A percentile compares a stretch with the other conserved stretches of the same genome.
Evolutionary conservation across 2,113 vertebrate species (phyloP).

Genomic region (Tragelaphus scriptus): DNA sequence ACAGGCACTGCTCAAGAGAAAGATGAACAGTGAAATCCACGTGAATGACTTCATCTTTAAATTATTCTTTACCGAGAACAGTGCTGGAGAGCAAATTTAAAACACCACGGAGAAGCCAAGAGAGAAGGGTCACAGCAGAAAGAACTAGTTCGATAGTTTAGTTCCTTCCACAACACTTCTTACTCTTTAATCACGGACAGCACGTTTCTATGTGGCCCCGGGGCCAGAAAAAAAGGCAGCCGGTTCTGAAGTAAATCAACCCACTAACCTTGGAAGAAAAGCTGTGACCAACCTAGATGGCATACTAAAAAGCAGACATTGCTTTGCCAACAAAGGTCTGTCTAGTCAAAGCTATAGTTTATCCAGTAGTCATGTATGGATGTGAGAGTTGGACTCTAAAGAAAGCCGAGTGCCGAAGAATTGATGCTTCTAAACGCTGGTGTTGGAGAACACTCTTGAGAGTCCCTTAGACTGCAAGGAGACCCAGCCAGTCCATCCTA

Average conservation of each 20-base stretch:
- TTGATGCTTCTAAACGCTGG: background rate
- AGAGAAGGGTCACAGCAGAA: no score
- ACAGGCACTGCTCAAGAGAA: fast-evolving
- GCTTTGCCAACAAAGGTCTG: background rate
- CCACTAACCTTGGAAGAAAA: background rate
- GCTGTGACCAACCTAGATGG: background rate
- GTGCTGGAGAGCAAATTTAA: background rate
- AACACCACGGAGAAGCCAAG: background rate
- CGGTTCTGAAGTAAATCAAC: background rate
- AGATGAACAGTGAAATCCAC: background rate
- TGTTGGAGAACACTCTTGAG: background rate
- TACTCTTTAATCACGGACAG: background rate
- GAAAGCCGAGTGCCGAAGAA: background rate
- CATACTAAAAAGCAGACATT: background rate
- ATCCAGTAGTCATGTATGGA: background rate
- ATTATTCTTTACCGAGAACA: background rate
- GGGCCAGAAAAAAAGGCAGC: background rate
- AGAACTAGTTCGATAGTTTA: fast-evolving
- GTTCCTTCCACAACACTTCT: no score
- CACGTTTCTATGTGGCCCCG: fast-evolving
- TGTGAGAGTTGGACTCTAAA: background rate
- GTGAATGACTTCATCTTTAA: fast-evolving
- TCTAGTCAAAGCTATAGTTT: background rate
- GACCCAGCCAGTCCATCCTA: background rate
- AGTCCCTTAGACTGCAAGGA: background rate